phyloP scores from a whole-genome alignment of 1,140 invertebrate genomes.

The Drosophila sturtevanti region DNA sequence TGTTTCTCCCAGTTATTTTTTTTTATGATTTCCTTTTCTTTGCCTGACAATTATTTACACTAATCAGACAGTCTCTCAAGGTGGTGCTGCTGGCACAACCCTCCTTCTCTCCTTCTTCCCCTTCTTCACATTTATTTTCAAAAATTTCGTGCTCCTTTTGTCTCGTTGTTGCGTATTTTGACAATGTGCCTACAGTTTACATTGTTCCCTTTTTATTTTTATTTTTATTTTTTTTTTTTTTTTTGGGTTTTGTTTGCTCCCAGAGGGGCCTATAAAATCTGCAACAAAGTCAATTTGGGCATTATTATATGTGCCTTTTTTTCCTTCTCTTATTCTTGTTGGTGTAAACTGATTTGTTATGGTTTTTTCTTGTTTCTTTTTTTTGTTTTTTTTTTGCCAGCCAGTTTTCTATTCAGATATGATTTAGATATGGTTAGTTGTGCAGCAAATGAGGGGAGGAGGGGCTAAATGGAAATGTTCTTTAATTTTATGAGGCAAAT shows the following conservation, averaged over 20 bases:
- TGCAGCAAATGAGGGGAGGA: neutral
- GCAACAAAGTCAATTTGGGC: slow-evolving; percentile 74
- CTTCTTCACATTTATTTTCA: too few species aligned
- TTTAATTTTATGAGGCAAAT: neutral
- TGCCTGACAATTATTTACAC: slow-evolving; percentile 75
- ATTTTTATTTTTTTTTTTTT: too few species aligned
- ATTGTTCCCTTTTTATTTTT: slow-evolving; percentile 45
- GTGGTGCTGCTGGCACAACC: slow-evolving; percentile 22
- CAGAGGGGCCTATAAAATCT: slow-evolving; percentile 69
- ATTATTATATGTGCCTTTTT: slow-evolving; percentile 17
- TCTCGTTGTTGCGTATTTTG: slow-evolving; percentile 71
- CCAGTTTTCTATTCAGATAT: slow-evolving; percentile 27
- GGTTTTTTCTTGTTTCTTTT: slow-evolving; percentile 35
- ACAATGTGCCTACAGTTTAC: slow-evolving; percentile 69
- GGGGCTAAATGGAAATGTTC: neutral
- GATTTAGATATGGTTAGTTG: slow-evolving; percentile 5
- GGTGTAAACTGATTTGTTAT: slow-evolving; percentile 40
- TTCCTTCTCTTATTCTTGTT: slow-evolving; percentile 8
- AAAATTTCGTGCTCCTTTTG: slow-evolving; percentile 31
- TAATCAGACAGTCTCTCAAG: slow-evolving; percentile 70
- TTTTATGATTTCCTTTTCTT: slow-evolving; percentile 39
- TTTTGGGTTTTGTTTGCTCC: slow-evolving; percentile 31
- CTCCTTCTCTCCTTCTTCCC: neutral
- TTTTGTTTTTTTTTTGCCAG: slow-evolving; percentile 21
- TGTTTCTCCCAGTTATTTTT: slow-evolving; percentile 23